These are phyloP conservation scores for Pipistrellus nathusii DNA, from an alignment of 2,797 vertebrate genomes.

Conservation along the genomic window DNA sequence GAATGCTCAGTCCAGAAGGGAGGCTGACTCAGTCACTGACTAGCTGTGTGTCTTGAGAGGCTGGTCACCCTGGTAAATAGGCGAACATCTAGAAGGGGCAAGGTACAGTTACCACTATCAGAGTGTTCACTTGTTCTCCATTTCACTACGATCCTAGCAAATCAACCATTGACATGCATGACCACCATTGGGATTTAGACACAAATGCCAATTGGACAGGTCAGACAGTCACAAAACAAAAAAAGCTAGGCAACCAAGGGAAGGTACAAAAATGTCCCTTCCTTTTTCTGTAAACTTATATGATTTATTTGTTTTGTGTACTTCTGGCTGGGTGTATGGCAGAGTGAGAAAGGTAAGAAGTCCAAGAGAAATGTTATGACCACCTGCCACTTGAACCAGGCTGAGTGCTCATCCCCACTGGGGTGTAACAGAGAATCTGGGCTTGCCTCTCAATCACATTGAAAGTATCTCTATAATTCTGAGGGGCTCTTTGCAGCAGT, in stretches of 20 bases:
- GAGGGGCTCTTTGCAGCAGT: not conserved
- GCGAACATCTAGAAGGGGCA: rapidly evolving
- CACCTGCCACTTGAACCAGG: no score
- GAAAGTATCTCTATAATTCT: not conserved
- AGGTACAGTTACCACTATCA: not conserved
- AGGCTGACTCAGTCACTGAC: not conserved
- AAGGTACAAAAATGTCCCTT: not conserved
- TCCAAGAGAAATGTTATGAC: not conserved
- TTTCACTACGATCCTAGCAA: not conserved
- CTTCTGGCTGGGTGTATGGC: not conserved
- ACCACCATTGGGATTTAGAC: no score
- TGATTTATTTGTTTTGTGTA: not conserved
- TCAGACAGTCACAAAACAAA: not conserved
- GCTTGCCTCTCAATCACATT: not conserved
- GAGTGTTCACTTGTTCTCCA: not conserved
- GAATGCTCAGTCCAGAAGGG: rapidly evolving
- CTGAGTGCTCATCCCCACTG: not conserved
- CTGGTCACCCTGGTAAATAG: not conserved
- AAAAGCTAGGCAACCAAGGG: not conserved
- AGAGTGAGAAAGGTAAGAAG: not conserved
- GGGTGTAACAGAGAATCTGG: not conserved
- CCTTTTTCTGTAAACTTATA: not conserved
- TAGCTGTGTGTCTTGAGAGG: rapidly evolving
- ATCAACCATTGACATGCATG: not conserved
- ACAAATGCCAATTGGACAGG: not conserved